Evolutionary conservation across 2,113 vertebrate species (phyloP), one percentile per base, ranked within the genome.

Genomic region (Potamarius usumacintae): DNA sequence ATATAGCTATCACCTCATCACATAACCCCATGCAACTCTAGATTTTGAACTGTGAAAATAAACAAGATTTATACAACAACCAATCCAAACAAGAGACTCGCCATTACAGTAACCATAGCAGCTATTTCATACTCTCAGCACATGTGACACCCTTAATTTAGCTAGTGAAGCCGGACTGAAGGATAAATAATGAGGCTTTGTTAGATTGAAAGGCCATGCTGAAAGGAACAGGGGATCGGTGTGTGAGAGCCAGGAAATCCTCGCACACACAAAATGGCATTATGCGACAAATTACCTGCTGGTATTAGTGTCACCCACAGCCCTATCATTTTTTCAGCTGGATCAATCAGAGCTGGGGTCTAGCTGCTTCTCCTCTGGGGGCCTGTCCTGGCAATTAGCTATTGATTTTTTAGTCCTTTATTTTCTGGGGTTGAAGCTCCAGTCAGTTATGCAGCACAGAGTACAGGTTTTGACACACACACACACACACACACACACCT

Each of bases 201-300:
- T 94, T 90, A 92, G 92, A 94, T 84, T 88, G 87, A 83, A 25
- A 93, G 89, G 94, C 92, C 89, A 83, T 85, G 86, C 74, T 90
- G 83, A 88, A 87, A 86, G 20, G 89, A 83, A 83, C 87, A 83
- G 67, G 63, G 69, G 71, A 85, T 87, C 69, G 71, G 74, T n/a
- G 42, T 85, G 88, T 89, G 88, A 90, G 82, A 89, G 87, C 86
- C 25, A 85, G 83, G 91, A 90, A 91, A 91, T 85, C 89, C 90
- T 92, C 92, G 93, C 82, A 89, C 93, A 93, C 92, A 91, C 85
- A 86, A 88, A 79, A 87, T 55, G 90, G 92, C 90, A 94, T 93
- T 91, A 91, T 91, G 90, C 91, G 92, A 93, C 94, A 95, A 95
- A 95, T 94, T 90, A 94, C 94, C 93, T 94, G 91, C 92, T 91